phyloP scores from a whole-genome alignment of 2,113 vertebrate species.

The Festucalex cinctus region DNA sequence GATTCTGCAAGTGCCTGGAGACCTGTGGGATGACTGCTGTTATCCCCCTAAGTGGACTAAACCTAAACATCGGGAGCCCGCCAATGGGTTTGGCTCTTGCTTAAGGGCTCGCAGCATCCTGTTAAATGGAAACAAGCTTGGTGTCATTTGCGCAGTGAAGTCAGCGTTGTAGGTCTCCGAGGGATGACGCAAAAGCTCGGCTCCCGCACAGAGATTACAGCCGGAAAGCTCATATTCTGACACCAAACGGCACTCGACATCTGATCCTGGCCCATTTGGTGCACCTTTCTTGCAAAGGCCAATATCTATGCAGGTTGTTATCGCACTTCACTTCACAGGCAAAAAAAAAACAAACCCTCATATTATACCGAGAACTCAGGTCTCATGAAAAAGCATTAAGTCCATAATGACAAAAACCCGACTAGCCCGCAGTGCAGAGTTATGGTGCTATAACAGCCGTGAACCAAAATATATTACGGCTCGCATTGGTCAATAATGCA shows the following conservation, averaged over 20 bases:
- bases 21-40: conserved; percentile 38
- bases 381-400: conserved; percentile 50
- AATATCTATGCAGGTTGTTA: conserved; percentile 23
- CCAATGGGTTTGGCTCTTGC: conserved; percentile 30
- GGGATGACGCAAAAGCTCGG: conserved; percentile 29
- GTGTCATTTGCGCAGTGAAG: conserved; percentile 41
- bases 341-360: background rate
- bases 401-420: conserved; percentile 32
- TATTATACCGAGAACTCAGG: conserved; percentile 6
- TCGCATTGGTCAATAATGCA: conserved; percentile 49
- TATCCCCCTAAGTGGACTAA: conserved; percentile 47
- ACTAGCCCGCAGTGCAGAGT: conserved; percentile 26
- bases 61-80: conserved; percentile 40
- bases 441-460: conserved; percentile 34
- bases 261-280: conserved; percentile 19
- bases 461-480: conserved; percentile 47
- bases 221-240: conserved; percentile 20
- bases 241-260: conserved; percentile 14
- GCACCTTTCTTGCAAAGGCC: conserved; percentile 15
- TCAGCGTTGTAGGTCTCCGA: conserved; percentile 25
- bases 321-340: conserved; percentile 14
- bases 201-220: conserved; percentile 37
- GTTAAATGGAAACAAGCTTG: conserved; percentile 37
- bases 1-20: conserved; percentile 22
- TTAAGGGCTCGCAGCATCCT: conserved; percentile 48